Percentiles rank a stretch among this genome's conserved stretches.
Evolutionary conservation across 2,797 vertebrate genomes (phyloP).

Genomic region (Yasuhikotakia modesta): DNA sequence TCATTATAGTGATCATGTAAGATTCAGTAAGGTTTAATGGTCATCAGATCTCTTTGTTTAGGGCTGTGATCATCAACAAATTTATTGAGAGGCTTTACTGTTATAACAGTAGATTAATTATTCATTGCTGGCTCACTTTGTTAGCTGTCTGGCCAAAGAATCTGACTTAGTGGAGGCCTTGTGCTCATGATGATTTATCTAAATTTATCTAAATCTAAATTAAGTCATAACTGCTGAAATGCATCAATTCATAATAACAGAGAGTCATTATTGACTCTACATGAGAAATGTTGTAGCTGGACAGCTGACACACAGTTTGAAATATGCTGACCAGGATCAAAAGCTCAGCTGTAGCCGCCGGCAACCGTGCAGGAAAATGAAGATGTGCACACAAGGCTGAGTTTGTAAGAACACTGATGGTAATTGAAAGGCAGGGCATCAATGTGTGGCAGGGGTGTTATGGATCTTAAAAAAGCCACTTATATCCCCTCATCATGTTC

Average conservation of each 20-base stretch:
- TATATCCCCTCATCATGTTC: conserved; percentile 27
- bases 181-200: conserved; percentile 18
- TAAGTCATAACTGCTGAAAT: conserved; percentile 10
- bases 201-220: too few species aligned
- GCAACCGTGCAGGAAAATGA: conserved; percentile 12
- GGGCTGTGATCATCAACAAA: conserved; percentile 6
- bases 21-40: neutral
- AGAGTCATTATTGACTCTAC: neutral
- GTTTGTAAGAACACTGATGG: conserved; percentile 9
- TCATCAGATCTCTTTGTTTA: conserved; percentile 33
- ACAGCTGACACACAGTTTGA: conserved; percentile 20
- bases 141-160: neutral
- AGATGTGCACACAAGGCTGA: conserved; percentile 1
- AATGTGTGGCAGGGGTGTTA: conserved; percentile 13
- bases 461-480: conserved; percentile 22
- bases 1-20: conserved; percentile 6
- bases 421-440: conserved; percentile 19
- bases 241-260: neutral
- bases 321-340: conserved; percentile 18
- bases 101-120: conserved; percentile 27
- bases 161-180: conserved; percentile 22
- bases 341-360: conserved; percentile 34
- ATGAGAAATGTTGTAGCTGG: conserved; percentile 9
- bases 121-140: conserved; percentile 21
- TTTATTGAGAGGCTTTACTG: conserved; percentile 37